Evolutionary conservation across 1,140 invertebrate species (phyloP).

Genomic region (Ooceraea biroi): DNA sequence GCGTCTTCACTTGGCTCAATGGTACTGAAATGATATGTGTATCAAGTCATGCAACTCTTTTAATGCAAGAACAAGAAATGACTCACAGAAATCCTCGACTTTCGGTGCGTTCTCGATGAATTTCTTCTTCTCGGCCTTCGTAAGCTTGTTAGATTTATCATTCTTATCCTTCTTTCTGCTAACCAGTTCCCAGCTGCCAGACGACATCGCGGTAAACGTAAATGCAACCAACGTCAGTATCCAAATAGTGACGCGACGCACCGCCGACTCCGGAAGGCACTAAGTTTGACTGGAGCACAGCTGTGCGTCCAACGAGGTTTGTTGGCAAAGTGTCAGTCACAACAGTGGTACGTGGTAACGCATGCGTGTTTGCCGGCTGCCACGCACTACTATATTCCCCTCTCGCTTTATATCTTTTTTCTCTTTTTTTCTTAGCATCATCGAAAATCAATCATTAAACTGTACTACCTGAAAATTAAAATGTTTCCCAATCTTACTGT

Average conservation of each 20-base stretch:
- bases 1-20: constrained; percentile 84
- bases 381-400: constrained; percentile 72
- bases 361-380: constrained; percentile 76
- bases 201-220: constrained; percentile 85
- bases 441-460: background rate
- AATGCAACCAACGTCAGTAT: constrained; percentile 31
- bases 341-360: constrained; percentile 78
- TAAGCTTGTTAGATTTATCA: constrained; percentile 86
- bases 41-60: background rate
- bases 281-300: constrained; percentile 29
- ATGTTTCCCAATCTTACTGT: no score
- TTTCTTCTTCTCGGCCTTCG: constrained; percentile 88
- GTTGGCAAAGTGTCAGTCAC: constrained; percentile 64
- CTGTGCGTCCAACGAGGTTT: background rate
- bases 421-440: background rate
- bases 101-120: constrained; percentile 87
- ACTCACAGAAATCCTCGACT: constrained; percentile 88
- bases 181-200: constrained; percentile 92
- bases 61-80: background rate
- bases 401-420: background rate
- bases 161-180: constrained; percentile 90
- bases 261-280: constrained; percentile 56
- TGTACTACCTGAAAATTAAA: no score
- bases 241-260: background rate
- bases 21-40: constrained; percentile 79